Evolutionary conservation across 2,113 vertebrate genomes (phyloP).

Genomic region (Semnornis frantzii): DNA sequence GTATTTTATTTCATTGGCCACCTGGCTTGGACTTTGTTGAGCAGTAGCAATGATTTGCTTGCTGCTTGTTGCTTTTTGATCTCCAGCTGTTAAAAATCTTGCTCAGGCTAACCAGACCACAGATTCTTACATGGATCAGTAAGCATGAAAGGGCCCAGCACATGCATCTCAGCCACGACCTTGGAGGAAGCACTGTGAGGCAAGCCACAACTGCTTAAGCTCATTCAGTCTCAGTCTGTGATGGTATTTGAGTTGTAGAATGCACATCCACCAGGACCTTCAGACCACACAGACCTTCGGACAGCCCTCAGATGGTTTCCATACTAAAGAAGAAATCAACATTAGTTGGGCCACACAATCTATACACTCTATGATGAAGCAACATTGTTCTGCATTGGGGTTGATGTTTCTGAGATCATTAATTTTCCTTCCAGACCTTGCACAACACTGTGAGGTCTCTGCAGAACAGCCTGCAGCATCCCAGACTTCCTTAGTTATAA

Average conservation of each 20-base stretch:
- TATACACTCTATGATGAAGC: not conserved
- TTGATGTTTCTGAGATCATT: not conserved
- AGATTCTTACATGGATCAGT: not conserved
- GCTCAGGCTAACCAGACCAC: not conserved
- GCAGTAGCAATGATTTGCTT: not conserved
- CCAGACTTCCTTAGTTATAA: constrained; percentile 22
- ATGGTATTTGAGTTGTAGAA: not conserved
- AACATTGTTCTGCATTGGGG: not conserved
- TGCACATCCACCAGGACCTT: not conserved
- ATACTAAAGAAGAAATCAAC: constrained; percentile 32
- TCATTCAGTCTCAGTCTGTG: not conserved
- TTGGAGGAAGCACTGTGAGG: not conserved
- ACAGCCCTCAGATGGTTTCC: constrained; percentile 45
- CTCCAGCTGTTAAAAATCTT: not conserved
- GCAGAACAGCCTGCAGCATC: not conserved
- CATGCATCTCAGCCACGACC: not conserved
- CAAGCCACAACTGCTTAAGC: not conserved
- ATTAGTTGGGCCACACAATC: constrained; percentile 3
- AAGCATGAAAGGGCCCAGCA: not conserved
- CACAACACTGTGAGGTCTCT: not conserved
- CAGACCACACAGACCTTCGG: not conserved
- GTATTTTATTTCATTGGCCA: not conserved
- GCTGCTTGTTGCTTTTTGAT: not conserved
- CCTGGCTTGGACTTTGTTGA: not conserved
- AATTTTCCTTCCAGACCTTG: not conserved